phyloP scores from a whole-genome alignment of 2,888 invertebrate genomes.

The Chaitophorus viminalis region DNA sequence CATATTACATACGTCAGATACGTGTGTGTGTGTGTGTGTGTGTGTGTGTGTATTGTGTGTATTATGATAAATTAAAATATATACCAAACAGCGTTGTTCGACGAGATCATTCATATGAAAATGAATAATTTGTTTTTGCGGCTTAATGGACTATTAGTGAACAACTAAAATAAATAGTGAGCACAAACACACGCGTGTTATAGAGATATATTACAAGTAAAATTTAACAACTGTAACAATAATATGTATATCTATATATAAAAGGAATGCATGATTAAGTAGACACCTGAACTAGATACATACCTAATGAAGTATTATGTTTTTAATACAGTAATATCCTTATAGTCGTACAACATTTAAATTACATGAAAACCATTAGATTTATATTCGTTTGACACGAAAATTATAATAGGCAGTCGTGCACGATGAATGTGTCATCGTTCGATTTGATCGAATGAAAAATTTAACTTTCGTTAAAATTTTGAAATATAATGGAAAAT shows the following conservation, averaged over 20 bases:
- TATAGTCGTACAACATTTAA: background rate
- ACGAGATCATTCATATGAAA: too few species aligned
- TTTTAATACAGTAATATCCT: background rate
- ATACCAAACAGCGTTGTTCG: too few species aligned
- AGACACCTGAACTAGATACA: constrained; percentile 22
- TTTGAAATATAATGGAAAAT: background rate
- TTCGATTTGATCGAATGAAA: background rate
- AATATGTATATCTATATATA: background rate
- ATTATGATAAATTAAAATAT: too few species aligned
- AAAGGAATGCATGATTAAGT: background rate
- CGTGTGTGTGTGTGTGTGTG: too few species aligned
- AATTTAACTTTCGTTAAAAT: constrained; percentile 13
- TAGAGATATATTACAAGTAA: background rate
- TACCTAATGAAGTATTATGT: constrained; percentile 24
- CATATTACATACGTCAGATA: too few species aligned
- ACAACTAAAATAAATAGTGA: background rate
- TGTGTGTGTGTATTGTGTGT: too few species aligned
- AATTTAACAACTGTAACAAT: too few species aligned
- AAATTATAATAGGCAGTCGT: background rate
- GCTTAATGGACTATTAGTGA: too few species aligned
- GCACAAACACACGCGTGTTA: background rate
- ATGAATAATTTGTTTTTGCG: too few species aligned
- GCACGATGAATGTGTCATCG: background rate
- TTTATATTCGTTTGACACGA: background rate
- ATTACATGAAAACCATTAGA: background rate